phyloP scores from a whole-genome alignment of 2,888 invertebrate genomes.

The Hydraecia micacea region DNA sequence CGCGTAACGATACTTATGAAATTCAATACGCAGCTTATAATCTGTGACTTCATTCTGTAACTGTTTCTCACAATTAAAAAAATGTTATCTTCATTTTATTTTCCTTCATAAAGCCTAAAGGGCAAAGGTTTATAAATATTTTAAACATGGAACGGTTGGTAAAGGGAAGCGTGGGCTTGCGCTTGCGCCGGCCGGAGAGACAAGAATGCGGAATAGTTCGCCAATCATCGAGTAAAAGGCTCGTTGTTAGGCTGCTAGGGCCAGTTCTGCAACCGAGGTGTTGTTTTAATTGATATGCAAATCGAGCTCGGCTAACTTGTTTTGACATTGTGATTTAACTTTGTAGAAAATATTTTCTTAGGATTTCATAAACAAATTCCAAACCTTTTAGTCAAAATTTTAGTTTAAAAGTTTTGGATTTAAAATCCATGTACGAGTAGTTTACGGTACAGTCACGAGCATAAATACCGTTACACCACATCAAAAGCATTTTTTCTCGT shows the following conservation, averaged over 20 bases:
- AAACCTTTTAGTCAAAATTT: accelerated
- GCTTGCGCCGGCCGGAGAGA: slow-evolving; percentile 54
- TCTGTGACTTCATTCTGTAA: slow-evolving; percentile 39
- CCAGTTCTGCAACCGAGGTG: slow-evolving; percentile 62
- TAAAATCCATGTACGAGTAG: background rate
- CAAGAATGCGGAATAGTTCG: slow-evolving; percentile 83
- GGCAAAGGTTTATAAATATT: slow-evolving; percentile 48
- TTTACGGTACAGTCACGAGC: background rate
- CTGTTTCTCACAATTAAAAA: slow-evolving; percentile 13
- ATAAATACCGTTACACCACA: background rate
- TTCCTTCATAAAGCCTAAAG: slow-evolving; percentile 38
- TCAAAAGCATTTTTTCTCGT: background rate
- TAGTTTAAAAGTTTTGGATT: too few relatives aligned
- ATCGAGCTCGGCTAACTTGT: slow-evolving; percentile 56
- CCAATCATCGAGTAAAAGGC: slow-evolving; percentile 78
- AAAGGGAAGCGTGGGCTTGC: slow-evolving; percentile 66
- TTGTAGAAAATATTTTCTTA: slow-evolving; percentile 1
- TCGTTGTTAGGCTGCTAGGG: slow-evolving; percentile 68
- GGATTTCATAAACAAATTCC: background rate
- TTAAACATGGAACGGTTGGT: slow-evolving; percentile 42
- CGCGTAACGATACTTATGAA: slow-evolving; percentile 51
- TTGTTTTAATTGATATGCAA: slow-evolving; percentile 67
- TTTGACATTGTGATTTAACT: slow-evolving; percentile 39
- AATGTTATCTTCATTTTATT: background rate
- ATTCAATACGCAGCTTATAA: slow-evolving; percentile 40